Evolutionary conservation across 2,113 vertebrate genomes (phyloP).

Genomic region (Amphiprion percula): DNA sequence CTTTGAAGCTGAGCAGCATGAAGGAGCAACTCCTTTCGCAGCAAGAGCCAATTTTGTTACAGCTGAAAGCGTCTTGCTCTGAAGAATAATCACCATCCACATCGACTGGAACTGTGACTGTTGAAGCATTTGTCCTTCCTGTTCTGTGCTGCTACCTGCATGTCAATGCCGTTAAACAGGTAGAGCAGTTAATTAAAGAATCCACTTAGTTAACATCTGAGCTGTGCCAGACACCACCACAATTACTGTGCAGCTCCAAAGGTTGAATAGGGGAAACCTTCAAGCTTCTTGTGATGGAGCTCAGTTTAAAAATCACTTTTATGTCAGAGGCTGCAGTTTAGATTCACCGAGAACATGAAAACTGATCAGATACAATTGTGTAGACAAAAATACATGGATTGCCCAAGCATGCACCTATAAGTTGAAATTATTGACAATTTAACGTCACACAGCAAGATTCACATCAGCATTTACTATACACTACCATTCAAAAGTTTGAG

Average conservation of each 20-base stretch:
- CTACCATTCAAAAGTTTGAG: no score
- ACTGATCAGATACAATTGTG: no score
- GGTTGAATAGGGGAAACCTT: background rate
- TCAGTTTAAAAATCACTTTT: no score
- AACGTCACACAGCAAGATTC: no score
- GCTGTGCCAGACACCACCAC: slow-evolving; percentile 16
- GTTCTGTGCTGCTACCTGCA: slow-evolving; percentile 17
- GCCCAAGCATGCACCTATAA: no score
- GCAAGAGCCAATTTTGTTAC: background rate
- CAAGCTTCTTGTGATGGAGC: no score
- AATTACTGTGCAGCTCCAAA: slow-evolving; percentile 5
- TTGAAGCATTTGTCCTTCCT: slow-evolving; percentile 10
- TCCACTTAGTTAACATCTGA: background rate
- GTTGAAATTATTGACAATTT: no score
- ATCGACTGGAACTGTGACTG: background rate
- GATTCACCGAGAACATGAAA: no score
- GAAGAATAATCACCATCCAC: background rate
- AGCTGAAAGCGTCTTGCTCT: slow-evolving; percentile 13
- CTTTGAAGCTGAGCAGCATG: slow-evolving; percentile 40
- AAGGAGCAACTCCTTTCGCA: slow-evolving; percentile 37
- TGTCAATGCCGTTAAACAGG: slow-evolving; percentile 8
- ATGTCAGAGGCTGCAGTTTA: no score
- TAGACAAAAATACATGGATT: no score
- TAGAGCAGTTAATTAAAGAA: slow-evolving; percentile 9
- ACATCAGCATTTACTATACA: no score